phyloP scores from a whole-genome alignment of 2,888 invertebrate genomes.

The Xanthorhoe spadicearia region DNA sequence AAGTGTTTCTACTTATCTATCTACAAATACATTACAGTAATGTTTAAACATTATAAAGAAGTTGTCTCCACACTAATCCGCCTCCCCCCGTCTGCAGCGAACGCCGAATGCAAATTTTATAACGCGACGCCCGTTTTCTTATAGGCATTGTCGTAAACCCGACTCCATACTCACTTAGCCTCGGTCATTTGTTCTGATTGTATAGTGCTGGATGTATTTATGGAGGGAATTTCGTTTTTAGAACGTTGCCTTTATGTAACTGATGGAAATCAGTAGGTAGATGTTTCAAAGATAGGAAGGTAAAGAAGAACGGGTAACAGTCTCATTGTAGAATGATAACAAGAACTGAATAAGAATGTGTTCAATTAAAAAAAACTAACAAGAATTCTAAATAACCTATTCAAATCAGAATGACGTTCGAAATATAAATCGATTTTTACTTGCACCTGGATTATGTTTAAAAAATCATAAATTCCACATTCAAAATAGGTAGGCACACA shows the following conservation, averaged over 20 bases:
- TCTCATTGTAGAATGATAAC: no score
- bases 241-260: slow-evolving; percentile 9
- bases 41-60: slow-evolving; percentile 37
- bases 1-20: no score
- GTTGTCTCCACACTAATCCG: slow-evolving; percentile 54
- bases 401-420: no score
- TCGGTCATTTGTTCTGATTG: slow-evolving; percentile 80
- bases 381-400: no score
- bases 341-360: not conserved
- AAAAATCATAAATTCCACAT: no score
- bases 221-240: slow-evolving; percentile 22
- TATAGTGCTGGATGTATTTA: slow-evolving; percentile 31
- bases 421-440: no score
- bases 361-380: not conserved
- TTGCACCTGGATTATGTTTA: no score
- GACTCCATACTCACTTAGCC: slow-evolving; percentile 60
- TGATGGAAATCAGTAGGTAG: not conserved
- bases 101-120: slow-evolving; percentile 76
- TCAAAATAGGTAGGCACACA: not conserved
- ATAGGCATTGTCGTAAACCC: slow-evolving; percentile 68
- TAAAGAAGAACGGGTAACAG: no score
- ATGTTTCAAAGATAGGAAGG: not conserved
- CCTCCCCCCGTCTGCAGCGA: slow-evolving; percentile 53
- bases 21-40: not conserved
- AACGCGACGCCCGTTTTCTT: slow-evolving; percentile 81